Base-by-base conservation (phyloP, 2,797 vertebrate genomes). In the Acanthopagrus latus region DNA sequence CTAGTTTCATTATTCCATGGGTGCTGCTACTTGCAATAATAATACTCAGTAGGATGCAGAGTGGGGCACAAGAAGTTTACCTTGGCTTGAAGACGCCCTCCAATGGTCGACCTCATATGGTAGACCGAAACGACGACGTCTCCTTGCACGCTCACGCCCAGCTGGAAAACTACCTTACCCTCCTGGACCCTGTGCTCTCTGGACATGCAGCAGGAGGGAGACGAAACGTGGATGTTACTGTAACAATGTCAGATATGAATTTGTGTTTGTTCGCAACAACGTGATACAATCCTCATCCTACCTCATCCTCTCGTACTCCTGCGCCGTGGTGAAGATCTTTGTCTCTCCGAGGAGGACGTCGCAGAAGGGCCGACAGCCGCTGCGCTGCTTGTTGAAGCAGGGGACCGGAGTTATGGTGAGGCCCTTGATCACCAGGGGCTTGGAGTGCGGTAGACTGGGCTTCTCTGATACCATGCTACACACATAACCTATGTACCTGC, bases 251-350 rank as follows among this genome's bases (percentile, higher is more conserved):
- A 21, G 13, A n/a, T 57, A 47, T 33, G 33, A 33, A 33, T 33
- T 7, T 6, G 33, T 8, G 33, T 33, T 33, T 33, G 33, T 33
- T 33, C 33, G 33, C 33, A 6, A 33, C 33, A 33, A 33, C 7
- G 7, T 33, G 33, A 33, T n/a, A 7, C 33, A 33, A 33, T n/a
- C 44, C 47, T 17, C n/a, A 14, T 50, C 70, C 3, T 88, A 99
- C 98, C 97, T 98, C 98, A 99, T 99, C 88, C 96, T 96, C 92
- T 99, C 98, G 0, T 99, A 99, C 55, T 99, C 98, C 89, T 97
- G 96, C 29, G 97, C 96, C 0, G 98, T 99, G 74, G 95, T 97
- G 78, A 99, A 99, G 90, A 99, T 98, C 89, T 97, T 96, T 9
- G 98, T 99, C 92, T 99, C 98, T 48, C 98, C 98, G 0, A 99